phyloP scores from a whole-genome alignment of 2,797 vertebrate species.

The Myotis daubentonii region DNA sequence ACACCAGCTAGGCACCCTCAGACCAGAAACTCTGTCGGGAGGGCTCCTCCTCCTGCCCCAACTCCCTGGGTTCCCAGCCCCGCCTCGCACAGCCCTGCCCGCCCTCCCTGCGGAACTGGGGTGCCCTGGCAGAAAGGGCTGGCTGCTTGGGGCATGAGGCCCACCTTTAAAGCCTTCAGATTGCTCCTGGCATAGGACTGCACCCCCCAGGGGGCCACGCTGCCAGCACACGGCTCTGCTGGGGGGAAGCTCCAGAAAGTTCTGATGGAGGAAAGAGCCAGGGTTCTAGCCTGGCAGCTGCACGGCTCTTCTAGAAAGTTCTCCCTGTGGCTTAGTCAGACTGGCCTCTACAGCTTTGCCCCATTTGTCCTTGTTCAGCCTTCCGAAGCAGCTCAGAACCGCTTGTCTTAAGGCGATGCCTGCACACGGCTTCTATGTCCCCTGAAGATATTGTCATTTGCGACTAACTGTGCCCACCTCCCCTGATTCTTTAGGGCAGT shows the following conservation, averaged over 20 bases:
- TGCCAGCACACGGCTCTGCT: fast-evolving
- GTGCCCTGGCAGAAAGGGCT: neutral
- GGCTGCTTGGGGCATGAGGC: neutral
- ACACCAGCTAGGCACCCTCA: neutral
- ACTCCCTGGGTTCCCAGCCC: neutral
- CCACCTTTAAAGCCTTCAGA: fast-evolving
- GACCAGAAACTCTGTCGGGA: neutral
- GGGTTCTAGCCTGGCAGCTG: neutral
- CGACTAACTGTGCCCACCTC: neutral
- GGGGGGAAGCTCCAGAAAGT: neutral
- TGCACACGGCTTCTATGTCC: neutral
- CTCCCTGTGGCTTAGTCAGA: neutral
- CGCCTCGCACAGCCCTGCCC: neutral
- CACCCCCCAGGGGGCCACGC: neutral
- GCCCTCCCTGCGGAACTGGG: neutral
- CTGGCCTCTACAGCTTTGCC: neutral
- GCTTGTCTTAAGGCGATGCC: neutral
- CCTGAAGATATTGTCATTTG: neutral
- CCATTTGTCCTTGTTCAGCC: neutral
- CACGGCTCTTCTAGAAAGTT: neutral
- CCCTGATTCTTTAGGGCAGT: neutral
- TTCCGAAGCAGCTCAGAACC: neutral
- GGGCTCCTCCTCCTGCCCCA: too few relatives aligned
- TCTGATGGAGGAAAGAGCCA: neutral
- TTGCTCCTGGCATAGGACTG: neutral